phyloP scores from a whole-genome alignment of 2,113 vertebrate genomes.

The Ochotona curzoniae region DNA sequence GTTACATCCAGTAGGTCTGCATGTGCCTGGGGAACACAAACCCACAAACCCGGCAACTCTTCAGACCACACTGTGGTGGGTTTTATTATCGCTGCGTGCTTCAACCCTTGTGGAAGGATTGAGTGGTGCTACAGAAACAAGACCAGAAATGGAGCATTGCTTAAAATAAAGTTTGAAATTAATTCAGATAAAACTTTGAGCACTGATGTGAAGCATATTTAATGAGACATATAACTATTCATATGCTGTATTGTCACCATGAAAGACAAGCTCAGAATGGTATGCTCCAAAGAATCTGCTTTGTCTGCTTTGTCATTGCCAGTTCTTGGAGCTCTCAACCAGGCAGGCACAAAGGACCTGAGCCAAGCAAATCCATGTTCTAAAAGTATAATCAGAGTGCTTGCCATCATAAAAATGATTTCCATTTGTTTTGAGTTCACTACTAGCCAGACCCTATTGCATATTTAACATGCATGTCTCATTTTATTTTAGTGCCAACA shows the following conservation, averaged over 20 bases:
- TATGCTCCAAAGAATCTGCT: background rate
- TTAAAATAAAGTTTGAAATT: background rate
- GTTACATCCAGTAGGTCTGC: background rate
- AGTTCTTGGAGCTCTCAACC: background rate
- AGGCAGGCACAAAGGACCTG: background rate
- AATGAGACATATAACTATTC: conserved; percentile 13
- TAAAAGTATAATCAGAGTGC: background rate
- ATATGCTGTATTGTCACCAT: background rate
- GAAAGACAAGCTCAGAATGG: background rate
- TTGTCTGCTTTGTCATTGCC: background rate
- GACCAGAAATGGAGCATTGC: background rate
- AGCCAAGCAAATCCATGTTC: background rate
- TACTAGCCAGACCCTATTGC: background rate
- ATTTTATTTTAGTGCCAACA: conserved; percentile 16
- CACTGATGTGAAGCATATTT: conserved; percentile 33
- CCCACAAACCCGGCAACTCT: background rate
- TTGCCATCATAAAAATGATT: background rate
- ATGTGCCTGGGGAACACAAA: background rate
- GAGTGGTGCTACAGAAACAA: background rate
- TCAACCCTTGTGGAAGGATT: background rate
- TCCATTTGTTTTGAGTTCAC: background rate
- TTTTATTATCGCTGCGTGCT: background rate
- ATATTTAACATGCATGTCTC: background rate
- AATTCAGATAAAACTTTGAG: conserved; percentile 37
- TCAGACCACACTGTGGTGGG: background rate